Base-by-base conservation (phyloP, 2,113 vertebrate species). In the Oreochromis tanganicae region DNA sequence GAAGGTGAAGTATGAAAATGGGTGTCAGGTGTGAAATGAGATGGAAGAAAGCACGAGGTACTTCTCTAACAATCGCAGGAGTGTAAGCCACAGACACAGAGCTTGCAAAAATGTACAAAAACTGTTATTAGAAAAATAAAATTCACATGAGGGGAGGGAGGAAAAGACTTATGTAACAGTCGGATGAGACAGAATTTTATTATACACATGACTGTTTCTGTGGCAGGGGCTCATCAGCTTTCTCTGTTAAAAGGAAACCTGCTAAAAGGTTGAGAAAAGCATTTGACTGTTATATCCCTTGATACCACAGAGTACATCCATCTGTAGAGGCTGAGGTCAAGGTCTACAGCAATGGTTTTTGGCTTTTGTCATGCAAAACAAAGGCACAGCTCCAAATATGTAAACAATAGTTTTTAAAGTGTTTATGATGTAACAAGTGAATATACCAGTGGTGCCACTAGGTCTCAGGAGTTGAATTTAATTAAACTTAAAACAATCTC, bases 21-120 rank as follows among this genome's bases (percentile, higher is more conserved):
- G 63, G 71, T 88, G 84, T 85, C 83, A 91, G 86, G 75, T 91
- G 91, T 83, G 81, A 88, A 92, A 91, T 89, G 16, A 91, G 41
- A 91, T 46, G 75, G 87, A 85, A 36, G 56, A 38, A 54, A 91
- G 61, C 13, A 50, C 2, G 50, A 54, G 19, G 2, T 85, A 81
- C 27, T 34, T 41, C 34, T 48, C 79, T 79, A 32, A 66, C 55
- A 82, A 48, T 80, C 13, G 10, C 41, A 48, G 56, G 17, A 19
- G 36, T 7, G 9, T 43, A 50, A 54, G 0, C 4, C 4, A 1
- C 5, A 75, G 36, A 52, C 4, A 81, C 9, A 82, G 10, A 41
- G 19, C 54, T 85, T 1, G 80, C 24, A 75, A 36, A 88, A 54
- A 63, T 56, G 13, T 56, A 59, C 17, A 87, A 81, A 78, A 9